Percentiles rank a stretch among this genome's conserved stretches.
phyloP scores from a whole-genome alignment of 2,888 invertebrate species.

The Agonum fuliginosum region DNA sequence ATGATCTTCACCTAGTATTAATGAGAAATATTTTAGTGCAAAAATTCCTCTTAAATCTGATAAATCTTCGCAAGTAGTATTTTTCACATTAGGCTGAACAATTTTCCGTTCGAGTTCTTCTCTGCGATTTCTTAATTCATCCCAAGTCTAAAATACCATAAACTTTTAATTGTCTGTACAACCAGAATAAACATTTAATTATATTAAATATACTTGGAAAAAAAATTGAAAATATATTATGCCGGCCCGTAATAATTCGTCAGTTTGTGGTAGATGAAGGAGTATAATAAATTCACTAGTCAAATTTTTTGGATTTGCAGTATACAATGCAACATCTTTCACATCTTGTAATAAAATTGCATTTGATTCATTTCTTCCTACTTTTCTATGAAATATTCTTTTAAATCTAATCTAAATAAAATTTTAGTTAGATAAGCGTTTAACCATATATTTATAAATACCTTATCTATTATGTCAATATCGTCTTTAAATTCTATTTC shows the following conservation, averaged over 20 bases:
- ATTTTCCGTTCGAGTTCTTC: constrained; percentile 75
- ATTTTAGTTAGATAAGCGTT: constrained; percentile 9
- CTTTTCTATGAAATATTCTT: constrained; percentile 76
- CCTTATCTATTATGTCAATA: constrained; percentile 75
- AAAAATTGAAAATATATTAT: constrained; percentile 80
- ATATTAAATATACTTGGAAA: constrained; percentile 75
- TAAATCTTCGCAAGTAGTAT: constrained; percentile 75
- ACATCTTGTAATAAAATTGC: constrained; percentile 78
- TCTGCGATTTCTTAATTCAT: constrained; percentile 75
- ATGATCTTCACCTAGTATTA: constrained; percentile 76
- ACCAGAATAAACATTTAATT: background rate
- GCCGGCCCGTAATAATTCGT: constrained; percentile 79
- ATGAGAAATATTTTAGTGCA: constrained; percentile 76
- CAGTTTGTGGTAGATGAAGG: constrained; percentile 77
- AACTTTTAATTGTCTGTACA: constrained; percentile 52
- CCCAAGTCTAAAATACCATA: constrained; percentile 74
- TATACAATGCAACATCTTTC: constrained; percentile 77
- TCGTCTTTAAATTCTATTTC: constrained; percentile 75
- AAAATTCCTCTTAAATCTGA: constrained; percentile 73
- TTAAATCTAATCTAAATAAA: constrained; percentile 76
- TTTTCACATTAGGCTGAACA: constrained; percentile 75
- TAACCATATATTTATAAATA: constrained; percentile 62
- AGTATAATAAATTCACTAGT: constrained; percentile 78
- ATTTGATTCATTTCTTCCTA: constrained; percentile 74
- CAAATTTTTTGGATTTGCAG: constrained; percentile 74